These are phyloP conservation scores for Cataglyphis cursor DNA, from an alignment of 2,888 invertebrate species.

Conservation along the genomic window DNA sequence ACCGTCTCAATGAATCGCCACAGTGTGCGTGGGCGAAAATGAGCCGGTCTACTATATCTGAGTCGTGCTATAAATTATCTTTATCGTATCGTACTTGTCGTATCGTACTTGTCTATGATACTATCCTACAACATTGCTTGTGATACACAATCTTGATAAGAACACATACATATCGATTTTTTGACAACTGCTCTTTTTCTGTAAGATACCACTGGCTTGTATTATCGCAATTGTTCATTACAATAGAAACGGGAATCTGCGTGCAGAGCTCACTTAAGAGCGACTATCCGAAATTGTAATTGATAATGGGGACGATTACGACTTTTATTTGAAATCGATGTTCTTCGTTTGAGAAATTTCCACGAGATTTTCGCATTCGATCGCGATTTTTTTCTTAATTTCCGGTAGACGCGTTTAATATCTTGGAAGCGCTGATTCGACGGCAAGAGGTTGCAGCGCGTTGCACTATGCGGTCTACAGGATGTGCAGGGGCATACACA, in stretches of 20 bases:
- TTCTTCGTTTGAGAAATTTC: constrained; percentile 35
- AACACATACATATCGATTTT: constrained; percentile 3
- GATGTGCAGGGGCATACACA: constrained; percentile 83
- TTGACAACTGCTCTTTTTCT: background rate
- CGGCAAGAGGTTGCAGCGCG: constrained; percentile 62
- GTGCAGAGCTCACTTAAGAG: background rate
- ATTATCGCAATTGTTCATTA: constrained; percentile 1
- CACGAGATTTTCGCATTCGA: constrained; percentile 56
- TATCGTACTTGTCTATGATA: constrained; percentile 8
- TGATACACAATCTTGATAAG: constrained; percentile 26
- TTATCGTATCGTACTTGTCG: background rate
- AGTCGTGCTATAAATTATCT: constrained; percentile 26
- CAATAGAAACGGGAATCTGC: constrained; percentile 15
- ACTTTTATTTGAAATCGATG: constrained; percentile 23
- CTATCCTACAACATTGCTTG: background rate
- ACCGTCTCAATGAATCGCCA: constrained; percentile 28
- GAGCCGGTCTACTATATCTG: background rate
- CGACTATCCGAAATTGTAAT: background rate
- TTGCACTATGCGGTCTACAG: constrained; percentile 76
- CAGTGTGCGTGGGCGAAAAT: background rate
- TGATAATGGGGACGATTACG: constrained; percentile 1
- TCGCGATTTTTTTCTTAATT: constrained; percentile 45
- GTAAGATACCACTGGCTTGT: constrained; percentile 2
- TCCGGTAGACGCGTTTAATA: constrained; percentile 61
- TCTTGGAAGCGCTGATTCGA: constrained; percentile 77